Evolutionary conservation across 2,797 vertebrate genomes (phyloP).

Genomic region (Pogonophryne albipinna): DNA sequence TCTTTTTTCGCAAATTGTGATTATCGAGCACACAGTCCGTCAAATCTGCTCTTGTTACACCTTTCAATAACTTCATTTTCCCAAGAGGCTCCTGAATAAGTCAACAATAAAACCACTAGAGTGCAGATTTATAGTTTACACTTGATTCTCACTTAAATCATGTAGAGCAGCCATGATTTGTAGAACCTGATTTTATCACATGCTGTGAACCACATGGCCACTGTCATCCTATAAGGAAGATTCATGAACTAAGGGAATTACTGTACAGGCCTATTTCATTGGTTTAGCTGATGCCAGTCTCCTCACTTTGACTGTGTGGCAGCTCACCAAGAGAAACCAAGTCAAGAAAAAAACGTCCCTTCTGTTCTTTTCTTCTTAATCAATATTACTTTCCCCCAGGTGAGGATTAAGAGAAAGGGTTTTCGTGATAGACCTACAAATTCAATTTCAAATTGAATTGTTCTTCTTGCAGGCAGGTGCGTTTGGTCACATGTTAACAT

Average conservation of each 20-base stretch:
- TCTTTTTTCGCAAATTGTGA: conserved; percentile 7
- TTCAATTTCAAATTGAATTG: conserved; percentile 84
- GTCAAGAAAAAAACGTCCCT: conserved; percentile 66
- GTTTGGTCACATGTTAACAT: conserved; percentile 86
- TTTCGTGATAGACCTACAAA: conserved; percentile 80
- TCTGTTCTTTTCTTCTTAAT: conserved; percentile 81
- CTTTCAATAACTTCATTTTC: not conserved
- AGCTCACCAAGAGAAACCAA: conserved; percentile 62
- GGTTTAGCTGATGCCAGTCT: conserved; percentile 39
- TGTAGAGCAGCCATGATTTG: conserved; percentile 8
- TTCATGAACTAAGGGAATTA: conserved; percentile 43
- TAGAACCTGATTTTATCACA: not conserved
- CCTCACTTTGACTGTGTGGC: conserved; percentile 48
- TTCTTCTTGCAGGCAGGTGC: conserved; percentile 83
- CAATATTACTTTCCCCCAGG: conserved; percentile 82
- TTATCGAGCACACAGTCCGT: conserved; percentile 4
- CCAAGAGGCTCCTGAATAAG: not conserved
- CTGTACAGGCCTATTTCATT: conserved; percentile 15
- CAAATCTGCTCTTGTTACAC: conserved; percentile 15
- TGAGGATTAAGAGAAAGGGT: conserved; percentile 79
- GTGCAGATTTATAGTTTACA: not conserved
- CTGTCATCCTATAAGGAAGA: conserved; percentile 34
- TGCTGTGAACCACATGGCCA: conserved; percentile 12
- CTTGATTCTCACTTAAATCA: conserved; percentile 20
- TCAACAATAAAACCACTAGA: not conserved